Base-by-base conservation (phyloP, 2,797 vertebrate genomes). In the Buceros bicornis region DNA sequence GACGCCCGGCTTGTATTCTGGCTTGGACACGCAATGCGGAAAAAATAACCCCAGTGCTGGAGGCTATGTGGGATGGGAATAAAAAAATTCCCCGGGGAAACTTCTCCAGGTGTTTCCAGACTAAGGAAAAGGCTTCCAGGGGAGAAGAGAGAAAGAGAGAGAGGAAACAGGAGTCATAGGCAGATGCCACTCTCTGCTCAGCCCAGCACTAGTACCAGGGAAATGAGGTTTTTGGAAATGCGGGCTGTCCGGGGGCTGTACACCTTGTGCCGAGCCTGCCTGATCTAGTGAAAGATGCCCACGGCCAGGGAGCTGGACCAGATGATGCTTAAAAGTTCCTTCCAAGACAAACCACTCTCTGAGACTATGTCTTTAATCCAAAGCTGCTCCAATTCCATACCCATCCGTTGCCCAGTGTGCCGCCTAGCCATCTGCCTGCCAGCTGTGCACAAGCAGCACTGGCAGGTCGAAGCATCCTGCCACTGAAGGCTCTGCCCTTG, bases 351-450 rank as follows among this genome's bases (percentile, higher is more conserved):
- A 83, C 12, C 26, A 7, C 6, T 13, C 42, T 5, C 6, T 22
- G 66, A 56, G 12, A 10, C 40, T 47, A 1, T 33, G 53, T 2
- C 79, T 67, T 66, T 67, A 67, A 83, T 6, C 8, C n/a, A 65
- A 67, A 83, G 26, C 21, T 35, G 21, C 47, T 84, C 16, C 21
- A 37, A 2, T 2, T 35, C 29, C 19, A 2, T 26, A 33, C 8
- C 21, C n/a, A 62, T 6, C n/a, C 58, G 9, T 35, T 26, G 8
- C 4, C 10, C 48, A 4, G 6, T 19, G 31, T 29, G n/a, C 25
- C 6, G 0, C 42, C 58, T 18, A 5, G 19, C 61, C 11, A 0
- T 17, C 78, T 42, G 57, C 1, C 0, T 4, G 48, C 31, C 77
- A 58, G 67, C 29, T 13, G 16, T 4, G 26, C 40, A 20, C 20